Conservation (phyloP, 1,140 invertebrate species). For the Eriosoma lanigerum region DNA sequence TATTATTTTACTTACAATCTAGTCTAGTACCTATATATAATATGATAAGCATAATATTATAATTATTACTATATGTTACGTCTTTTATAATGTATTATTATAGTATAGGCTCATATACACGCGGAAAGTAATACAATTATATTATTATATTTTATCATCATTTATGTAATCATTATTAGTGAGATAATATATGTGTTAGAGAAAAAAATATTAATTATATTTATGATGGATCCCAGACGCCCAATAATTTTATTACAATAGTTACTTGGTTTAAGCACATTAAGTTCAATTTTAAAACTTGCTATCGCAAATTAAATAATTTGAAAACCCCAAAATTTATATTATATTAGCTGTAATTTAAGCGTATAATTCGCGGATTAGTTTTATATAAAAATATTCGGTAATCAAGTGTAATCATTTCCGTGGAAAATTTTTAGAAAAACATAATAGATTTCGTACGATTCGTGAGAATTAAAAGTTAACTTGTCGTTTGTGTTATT, state of each 20-base stretch:
- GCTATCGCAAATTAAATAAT: background rate
- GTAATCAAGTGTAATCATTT: too few species aligned
- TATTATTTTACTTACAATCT: slow-evolving; percentile 31
- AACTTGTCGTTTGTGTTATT: too few species aligned
- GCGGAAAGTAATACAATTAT: background rate
- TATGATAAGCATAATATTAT: background rate
- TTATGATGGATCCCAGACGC: too few species aligned
- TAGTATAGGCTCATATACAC: background rate
- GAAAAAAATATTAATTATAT: slow-evolving; percentile 1
- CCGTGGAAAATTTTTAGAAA: too few species aligned
- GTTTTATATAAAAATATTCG: too few species aligned
- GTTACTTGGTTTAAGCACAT: background rate
- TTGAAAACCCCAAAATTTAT: background rate
- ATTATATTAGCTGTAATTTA: too few species aligned
- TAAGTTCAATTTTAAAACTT: background rate
- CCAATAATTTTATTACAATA: background rate
- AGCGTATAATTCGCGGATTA: too few species aligned
- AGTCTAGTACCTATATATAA: slow-evolving; percentile 15
- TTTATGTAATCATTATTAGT: slow-evolving; percentile 33
- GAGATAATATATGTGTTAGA: slow-evolving; percentile 22
- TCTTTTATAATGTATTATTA: background rate
- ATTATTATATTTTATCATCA: background rate
- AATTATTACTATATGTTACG: background rate
- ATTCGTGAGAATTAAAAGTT: too few species aligned
- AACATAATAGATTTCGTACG: too few species aligned